A percentile compares a stretch with the other conserved stretches of the same genome.
Conservation (phyloP, 1,140 invertebrate genomes). For the Ephestia elutella region DNA sequence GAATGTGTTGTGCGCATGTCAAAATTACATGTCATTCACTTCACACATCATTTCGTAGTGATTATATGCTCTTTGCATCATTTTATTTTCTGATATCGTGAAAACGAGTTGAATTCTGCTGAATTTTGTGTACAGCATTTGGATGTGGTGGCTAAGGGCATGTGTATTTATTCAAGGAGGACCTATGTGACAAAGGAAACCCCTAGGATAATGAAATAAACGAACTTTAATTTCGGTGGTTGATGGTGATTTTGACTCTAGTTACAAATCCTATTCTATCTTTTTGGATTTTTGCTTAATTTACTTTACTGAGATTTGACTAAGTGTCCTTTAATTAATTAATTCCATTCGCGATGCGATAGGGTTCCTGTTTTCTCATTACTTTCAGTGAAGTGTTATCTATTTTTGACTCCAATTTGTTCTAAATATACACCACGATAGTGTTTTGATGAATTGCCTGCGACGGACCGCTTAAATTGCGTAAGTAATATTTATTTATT, state of each 20-base stretch:
- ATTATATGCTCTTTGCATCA: no score
- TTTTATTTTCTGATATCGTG: conserved; percentile 64
- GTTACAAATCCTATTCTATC: conserved; percentile 21
- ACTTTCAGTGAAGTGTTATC: conserved; percentile 45
- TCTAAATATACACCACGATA: conserved; percentile 43
- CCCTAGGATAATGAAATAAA: conserved; percentile 4
- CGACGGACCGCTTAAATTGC: conserved; percentile 50
- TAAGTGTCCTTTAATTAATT: conserved; percentile 24
- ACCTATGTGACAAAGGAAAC: conserved; percentile 35
- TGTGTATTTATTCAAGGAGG: conserved; percentile 32
- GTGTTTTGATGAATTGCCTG: conserved; percentile 43
- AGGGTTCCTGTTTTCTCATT: conserved; percentile 18
- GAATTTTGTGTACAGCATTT: conserved; percentile 52
- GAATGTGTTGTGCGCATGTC: conserved; percentile 55
- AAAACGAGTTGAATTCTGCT: conserved; percentile 56
- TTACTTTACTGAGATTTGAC: conserved; percentile 27
- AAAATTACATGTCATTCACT: conserved; percentile 67
- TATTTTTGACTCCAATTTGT: conserved; percentile 56
- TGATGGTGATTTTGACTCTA: conserved; percentile 14
- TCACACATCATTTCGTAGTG: no score
- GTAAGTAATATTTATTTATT: conserved; percentile 39
- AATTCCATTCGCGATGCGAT: conserved; percentile 43
- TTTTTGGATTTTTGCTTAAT: conserved; percentile 37
- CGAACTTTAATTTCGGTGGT: conserved; percentile 4
- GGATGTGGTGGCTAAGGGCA: conserved; percentile 38